Base-by-base conservation (phyloP, 2,888 invertebrate species). In the Pseudococcus longispinus region DNA sequence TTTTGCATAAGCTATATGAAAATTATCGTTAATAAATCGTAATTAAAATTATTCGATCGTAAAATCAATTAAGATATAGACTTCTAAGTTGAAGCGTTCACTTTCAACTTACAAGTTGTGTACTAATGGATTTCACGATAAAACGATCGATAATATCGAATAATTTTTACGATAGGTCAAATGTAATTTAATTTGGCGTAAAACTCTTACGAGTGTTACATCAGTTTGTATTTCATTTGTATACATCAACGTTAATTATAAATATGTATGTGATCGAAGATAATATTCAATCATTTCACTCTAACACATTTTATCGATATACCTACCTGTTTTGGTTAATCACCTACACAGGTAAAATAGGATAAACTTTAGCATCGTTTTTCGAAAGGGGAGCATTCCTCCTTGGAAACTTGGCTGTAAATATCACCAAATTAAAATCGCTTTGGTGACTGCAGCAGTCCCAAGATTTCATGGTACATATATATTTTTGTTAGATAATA, bases 171-270 rank as follows among this genome's bases (percentile, higher is more conserved):
- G 77, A 80, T 37, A 20, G 77, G 18, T 80, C 77, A 80, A 80
- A 32, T 80, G 77, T 11, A 42, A 42, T 42, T 42, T 20, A 80
- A 80, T 80, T 42, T 42, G 15, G 77, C 77, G 42, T 80, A 80
- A 80, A 80, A 80, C 77, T 80, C 77, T 29, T 74, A 37, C 9
- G 77, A 37, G 42, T 80, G 77, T 80, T 80, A 80, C 77, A 80
- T 80, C 77, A 80, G 77, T 42, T 74, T 80, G 42, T 80, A 20
- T 42, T 80, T 42, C 37, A 29, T 80, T 42, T 20, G 42, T 42
- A 70, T 70, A 23, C 13, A 42, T 80, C 42, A 37, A 80, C 18
- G 3, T 42, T 6, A 80, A 80, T 42, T 20, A 80, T 77, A 80
- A n/a, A 70, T 77, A 77, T 20, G 20, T 20, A 65, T 37, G 32